Base-by-base conservation (phyloP, 1,140 invertebrate species). In the Yoshiicerus persimilis region DNA sequence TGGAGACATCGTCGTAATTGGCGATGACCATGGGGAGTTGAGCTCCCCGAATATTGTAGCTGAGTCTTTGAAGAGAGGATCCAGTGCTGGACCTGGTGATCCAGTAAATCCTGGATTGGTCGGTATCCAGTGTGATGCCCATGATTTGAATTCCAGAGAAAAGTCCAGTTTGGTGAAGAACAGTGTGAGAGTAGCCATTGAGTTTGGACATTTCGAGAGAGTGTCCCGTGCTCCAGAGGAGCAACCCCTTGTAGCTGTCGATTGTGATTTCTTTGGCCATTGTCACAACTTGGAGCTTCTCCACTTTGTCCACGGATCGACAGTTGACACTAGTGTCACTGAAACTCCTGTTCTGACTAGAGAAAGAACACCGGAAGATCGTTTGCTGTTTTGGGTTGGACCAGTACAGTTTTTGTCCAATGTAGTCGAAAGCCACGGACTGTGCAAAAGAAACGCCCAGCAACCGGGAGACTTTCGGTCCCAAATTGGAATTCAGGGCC, bases 381-480 rank as follows among this genome's bases (percentile, higher is more conserved):
- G 97, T 98, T 91, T 97, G 96, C 91, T 96, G 95, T 92, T 96
- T 96, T 13, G 95, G 95, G 93, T 96, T 96, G 0, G 96, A 96
- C 97, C 97, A 98, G 91, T 98, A 98, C 0, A 99, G 92, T 91
- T 96, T 96, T 34, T 95, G 95, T 0, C 96, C 96, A 36, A 98
- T 94, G 96, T 96, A 98, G 91, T 99, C 97, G 2, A 98, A 95
- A 0, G 96, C 96, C 25, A 98, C 64, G 0, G 89, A 89, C 34
- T 89, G 90, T 1, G 89, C 90, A 75, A 41, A 86, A 0, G 87
- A 66, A 64, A 89, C 56, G 9, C 88, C 88, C 0, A 86, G 47
- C 5, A 34, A 27, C 0, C 56, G 41, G 8, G 32, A 66, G 2
- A 75, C 23, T 11, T 75, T 30, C 6, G 34, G 83, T 30, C 80